A percentile compares a stretch with the other conserved stretches of the same genome.
Evolutionary conservation across 2,113 vertebrate species (phyloP).

Genomic region (Carlito syrichta): DNA sequence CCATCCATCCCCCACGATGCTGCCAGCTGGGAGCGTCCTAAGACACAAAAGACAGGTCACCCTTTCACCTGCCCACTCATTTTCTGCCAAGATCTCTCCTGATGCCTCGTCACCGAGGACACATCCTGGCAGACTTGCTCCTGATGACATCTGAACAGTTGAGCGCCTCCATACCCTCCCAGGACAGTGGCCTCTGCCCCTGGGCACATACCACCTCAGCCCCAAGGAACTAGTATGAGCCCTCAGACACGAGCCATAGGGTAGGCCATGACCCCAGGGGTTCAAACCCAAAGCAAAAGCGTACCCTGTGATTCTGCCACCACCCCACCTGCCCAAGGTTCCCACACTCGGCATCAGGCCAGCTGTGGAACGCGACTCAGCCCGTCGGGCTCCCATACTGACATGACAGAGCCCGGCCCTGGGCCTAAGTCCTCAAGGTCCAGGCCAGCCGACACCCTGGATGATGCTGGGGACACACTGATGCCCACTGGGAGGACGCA

Average conservation of each 20-base stretch:
- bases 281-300: not conserved
- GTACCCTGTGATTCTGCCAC: not conserved
- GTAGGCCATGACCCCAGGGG: fast-evolving
- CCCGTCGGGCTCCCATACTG: fast-evolving
- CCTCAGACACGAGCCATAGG: not conserved
- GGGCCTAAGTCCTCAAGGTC: not conserved
- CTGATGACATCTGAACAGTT: not conserved
- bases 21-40: fast-evolving
- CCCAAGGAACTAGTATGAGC: not conserved
- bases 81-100: not conserved
- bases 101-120: not conserved
- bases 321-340: not conserved
- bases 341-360: not conserved
- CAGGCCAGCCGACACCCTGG: not conserved
- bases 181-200: too few species aligned
- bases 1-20: fast-evolving
- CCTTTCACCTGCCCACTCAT: fast-evolving
- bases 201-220: not conserved
- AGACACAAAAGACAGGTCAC: not conserved
- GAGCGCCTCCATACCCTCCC: not conserved
- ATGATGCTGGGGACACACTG: fast-evolving
- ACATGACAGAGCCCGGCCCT: not conserved
- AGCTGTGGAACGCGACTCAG: fast-evolving
- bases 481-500: fast-evolving
- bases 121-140: not conserved